Evolutionary conservation across 1,140 invertebrate species (phyloP), one percentile per base, ranked within the genome.

Genomic region (Chelonus insularis): DNA sequence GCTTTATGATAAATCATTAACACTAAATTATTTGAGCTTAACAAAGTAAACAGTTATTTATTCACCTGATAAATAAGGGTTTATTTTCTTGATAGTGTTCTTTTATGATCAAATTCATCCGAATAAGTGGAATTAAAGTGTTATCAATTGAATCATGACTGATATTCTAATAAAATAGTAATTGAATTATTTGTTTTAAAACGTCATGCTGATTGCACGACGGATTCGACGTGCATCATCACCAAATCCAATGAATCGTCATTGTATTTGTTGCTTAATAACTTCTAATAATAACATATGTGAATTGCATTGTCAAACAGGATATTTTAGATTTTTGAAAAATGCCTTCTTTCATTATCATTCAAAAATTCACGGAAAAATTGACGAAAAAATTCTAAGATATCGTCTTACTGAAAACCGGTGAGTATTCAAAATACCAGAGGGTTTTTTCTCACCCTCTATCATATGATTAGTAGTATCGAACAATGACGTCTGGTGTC

Each of bases 161-260:
- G n/a, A n/a, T n/a, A n/a, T n/a, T n/a, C n/a, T n/a, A n/a, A n/a
- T n/a, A n/a, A n/a, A n/a, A n/a, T n/a, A n/a, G n/a, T n/a, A n/a
- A n/a, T n/a, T n/a, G n/a, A n/a, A 29, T 29, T 4, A 29, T 29
- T 29, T 3, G 25, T 7, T 7, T 29, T 7, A 7, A 29, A 29
- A 29, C 77, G 77, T 76, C 59, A 80, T 80, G 78, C 71, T 80
- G 70, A 66, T 80, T 74, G 74, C 71, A 70, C 72, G 72, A 75
- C 67, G 68, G 62, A 68, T 72, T 57, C 75, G 72, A 29, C 51
- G 59, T 61, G 50, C 37, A 43, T 18, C 25, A 7, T 12, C 18
- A 60, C 25, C 29, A 47, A 60, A 52, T 39, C 47, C 45, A 25
- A 32, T 23, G 11, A 50, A 23, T 50, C 9, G 18, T 61, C 74